Conservation (phyloP, 2,113 vertebrate genomes). For the Erinaceus europaeus region DNA sequence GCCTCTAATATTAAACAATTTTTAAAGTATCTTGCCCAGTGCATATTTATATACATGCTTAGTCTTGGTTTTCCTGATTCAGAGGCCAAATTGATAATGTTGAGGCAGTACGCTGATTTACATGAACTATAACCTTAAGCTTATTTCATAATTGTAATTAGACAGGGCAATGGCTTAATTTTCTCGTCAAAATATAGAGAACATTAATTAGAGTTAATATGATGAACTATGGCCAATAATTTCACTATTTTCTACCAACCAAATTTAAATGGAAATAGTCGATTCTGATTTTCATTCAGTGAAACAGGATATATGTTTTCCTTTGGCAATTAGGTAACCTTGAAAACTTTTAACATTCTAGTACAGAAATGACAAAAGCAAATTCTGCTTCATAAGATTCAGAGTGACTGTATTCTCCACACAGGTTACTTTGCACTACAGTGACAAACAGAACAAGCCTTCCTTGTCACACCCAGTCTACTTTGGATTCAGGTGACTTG, state of each 20-base stretch:
- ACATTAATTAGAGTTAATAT: conserved; percentile 50
- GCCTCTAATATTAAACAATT: conserved; percentile 56
- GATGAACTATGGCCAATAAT: background rate
- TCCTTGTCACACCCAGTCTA: background rate
- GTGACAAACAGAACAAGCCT: background rate
- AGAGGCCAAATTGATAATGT: conserved; percentile 27
- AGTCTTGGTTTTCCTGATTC: conserved; percentile 49
- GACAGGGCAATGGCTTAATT: conserved; percentile 3
- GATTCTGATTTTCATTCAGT: background rate
- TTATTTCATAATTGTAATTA: conserved; percentile 43
- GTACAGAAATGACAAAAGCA: background rate
- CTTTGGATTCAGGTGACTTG: background rate
- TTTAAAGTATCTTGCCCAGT: conserved; percentile 23
- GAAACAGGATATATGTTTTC: background rate
- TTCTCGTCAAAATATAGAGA: conserved; percentile 53
- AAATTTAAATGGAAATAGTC: conserved; percentile 15
- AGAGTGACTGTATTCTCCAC: background rate
- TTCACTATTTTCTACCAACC: background rate
- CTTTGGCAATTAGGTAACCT: background rate
- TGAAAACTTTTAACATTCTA: conserved; percentile 28
- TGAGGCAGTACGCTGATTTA: conserved; percentile 58
- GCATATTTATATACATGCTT: conserved; percentile 22
- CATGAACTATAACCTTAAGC: conserved; percentile 62
- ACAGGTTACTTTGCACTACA: background rate
- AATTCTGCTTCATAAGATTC: background rate